phyloP scores from a whole-genome alignment of 1,140 invertebrate species.

The Apis laboriosa region DNA sequence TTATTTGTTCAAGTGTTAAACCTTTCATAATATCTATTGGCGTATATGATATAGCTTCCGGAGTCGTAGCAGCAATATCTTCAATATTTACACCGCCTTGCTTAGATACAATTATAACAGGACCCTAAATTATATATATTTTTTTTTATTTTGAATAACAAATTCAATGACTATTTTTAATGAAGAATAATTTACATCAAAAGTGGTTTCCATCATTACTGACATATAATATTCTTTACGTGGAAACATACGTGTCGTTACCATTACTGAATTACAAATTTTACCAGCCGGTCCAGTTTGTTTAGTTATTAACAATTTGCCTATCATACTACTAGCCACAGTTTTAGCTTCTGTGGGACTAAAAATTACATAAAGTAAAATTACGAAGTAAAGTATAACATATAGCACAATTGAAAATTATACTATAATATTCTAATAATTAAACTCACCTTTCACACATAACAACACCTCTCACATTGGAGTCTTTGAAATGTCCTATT shows the following conservation, averaged over 20 bases:
- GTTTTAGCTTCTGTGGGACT: conserved; percentile 93
- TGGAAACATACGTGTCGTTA: conserved; percentile 96
- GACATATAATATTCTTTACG: conserved; percentile 97
- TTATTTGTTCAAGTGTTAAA: conserved; percentile 88
- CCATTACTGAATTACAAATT: conserved; percentile 97
- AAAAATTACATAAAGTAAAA: conserved; percentile 24
- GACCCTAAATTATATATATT: conserved; percentile 85
- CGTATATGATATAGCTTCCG: conserved; percentile 94
- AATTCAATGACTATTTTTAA: not conserved
- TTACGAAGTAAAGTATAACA: not conserved
- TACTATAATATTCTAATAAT: not conserved
- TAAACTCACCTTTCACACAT: conserved; percentile 91
- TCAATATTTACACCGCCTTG: conserved; percentile 99
- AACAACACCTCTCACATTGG: conserved; percentile 94
- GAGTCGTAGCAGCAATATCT: conserved; percentile 95
- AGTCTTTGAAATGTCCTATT: conserved; percentile 95
- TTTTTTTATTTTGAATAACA: not conserved
- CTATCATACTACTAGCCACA: conserved; percentile 94
- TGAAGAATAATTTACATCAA: conserved; percentile 85
- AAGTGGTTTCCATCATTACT: conserved; percentile 97
- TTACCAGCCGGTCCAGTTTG: conserved; percentile 96
- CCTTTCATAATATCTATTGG: conserved; percentile 93
- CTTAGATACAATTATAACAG: conserved; percentile 96
- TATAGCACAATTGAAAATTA: not conserved
- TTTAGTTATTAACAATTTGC: conserved; percentile 95